Conservation (phyloP, 92 coral and sea anemone species). For the Muricea muricata region DNA sequence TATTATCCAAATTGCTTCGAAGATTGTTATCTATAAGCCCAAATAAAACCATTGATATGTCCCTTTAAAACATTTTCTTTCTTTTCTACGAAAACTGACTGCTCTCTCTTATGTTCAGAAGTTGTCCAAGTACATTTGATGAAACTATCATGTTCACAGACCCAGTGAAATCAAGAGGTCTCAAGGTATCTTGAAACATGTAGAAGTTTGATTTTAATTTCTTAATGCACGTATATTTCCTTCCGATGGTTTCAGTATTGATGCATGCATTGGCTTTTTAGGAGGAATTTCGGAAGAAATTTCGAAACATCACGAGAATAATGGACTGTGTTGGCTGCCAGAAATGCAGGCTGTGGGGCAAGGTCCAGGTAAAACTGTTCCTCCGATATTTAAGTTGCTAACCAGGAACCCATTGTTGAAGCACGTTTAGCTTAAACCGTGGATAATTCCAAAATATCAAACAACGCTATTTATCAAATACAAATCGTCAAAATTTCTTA, state of each 20-base stretch:
- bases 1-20: too few species aligned
- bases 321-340: constrained; percentile 99
- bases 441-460: too few species aligned
- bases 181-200: constrained; percentile 87
- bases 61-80: too few species aligned
- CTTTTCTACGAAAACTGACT: neutral
- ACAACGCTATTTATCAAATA: too few species aligned
- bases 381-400: neutral
- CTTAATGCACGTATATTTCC: too few species aligned
- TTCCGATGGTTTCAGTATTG: neutral
- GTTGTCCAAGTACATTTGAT: constrained; percentile 98
- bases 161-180: constrained; percentile 78
- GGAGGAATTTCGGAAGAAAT: constrained; percentile 95
- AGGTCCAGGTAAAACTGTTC: constrained; percentile 74
- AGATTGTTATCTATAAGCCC: too few species aligned
- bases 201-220: too few species aligned
- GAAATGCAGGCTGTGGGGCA: constrained; percentile 97
- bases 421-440: too few species aligned
- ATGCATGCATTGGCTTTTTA: constrained; percentile 1
- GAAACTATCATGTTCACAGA: constrained; percentile 89
- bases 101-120: constrained; percentile 41
- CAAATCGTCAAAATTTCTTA: too few species aligned
- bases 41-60: too few species aligned
- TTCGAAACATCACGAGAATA: constrained; percentile 92
- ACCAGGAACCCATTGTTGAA: too few species aligned